These are phyloP conservation scores for Chelonoidis abingdonii DNA, from an alignment of 2,113 vertebrate species.

Conservation along the genomic window DNA sequence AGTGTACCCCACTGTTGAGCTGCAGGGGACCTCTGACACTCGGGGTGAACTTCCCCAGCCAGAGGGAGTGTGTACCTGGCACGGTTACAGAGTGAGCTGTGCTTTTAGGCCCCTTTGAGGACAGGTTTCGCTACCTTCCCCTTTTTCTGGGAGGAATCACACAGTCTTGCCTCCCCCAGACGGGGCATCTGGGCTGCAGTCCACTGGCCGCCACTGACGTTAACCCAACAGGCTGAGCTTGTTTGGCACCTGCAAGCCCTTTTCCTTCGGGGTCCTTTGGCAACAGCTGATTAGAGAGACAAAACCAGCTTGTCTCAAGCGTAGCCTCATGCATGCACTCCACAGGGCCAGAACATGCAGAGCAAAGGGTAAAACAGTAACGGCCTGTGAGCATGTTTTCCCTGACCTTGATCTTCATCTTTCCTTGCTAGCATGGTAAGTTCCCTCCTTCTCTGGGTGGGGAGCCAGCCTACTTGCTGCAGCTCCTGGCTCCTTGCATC, in stretches of 20 bases:
- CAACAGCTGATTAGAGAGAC: background rate
- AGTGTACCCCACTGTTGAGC: background rate
- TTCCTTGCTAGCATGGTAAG: background rate
- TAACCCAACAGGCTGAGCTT: background rate
- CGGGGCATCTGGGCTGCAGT: background rate
- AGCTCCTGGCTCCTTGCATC: background rate
- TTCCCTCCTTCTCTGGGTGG: background rate
- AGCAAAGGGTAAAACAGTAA: background rate
- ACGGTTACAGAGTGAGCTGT: background rate
- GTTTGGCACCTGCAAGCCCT: background rate
- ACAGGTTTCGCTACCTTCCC: background rate
- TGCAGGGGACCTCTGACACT: background rate
- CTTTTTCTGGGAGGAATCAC: background rate
- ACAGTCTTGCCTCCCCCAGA: background rate
- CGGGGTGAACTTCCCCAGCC: too few species aligned
- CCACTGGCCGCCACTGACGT: background rate
- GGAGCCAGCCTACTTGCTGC: background rate
- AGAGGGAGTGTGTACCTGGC: too few species aligned
- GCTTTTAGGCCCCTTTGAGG: background rate
- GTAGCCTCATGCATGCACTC: background rate
- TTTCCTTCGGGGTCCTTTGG: background rate
- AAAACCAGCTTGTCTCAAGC: background rate
- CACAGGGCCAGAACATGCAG: too few species aligned
- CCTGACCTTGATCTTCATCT: background rate
- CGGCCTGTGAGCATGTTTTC: background rate